Conservation (phyloP, 1,140 invertebrate species). For the Augochlora pura region DNA sequence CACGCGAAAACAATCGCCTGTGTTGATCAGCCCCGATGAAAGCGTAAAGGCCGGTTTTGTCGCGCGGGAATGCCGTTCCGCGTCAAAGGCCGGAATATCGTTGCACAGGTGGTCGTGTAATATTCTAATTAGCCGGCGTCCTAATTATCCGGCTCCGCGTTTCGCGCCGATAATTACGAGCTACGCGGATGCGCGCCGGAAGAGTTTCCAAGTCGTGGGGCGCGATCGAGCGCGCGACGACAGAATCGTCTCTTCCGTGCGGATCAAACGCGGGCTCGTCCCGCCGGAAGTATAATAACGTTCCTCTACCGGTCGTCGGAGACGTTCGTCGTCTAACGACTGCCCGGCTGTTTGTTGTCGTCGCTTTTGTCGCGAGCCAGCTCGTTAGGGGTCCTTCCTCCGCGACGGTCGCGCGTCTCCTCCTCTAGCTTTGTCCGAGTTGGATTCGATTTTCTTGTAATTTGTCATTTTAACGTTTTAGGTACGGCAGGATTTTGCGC, state of each 20-base stretch:
- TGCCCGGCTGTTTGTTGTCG: constrained; percentile 21
- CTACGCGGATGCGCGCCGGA: constrained; percentile 26
- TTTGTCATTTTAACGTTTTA: too few species aligned
- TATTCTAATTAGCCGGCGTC: constrained; percentile 67
- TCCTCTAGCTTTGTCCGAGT: neutral
- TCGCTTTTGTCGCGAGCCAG: constrained; percentile 17
- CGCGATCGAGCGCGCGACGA: constrained; percentile 49
- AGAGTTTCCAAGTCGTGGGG: constrained; percentile 47
- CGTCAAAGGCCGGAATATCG: constrained; percentile 49
- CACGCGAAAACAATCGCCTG: neutral
- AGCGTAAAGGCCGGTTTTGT: constrained; percentile 19
- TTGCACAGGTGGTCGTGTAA: constrained; percentile 57
- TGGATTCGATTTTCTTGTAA: neutral
- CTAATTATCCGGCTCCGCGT: constrained; percentile 64
- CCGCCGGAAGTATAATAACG: constrained; percentile 29
- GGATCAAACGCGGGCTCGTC: constrained; percentile 42
- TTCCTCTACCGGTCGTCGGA: neutral
- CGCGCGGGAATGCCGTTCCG: constrained; percentile 29
- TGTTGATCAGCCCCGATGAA: neutral
- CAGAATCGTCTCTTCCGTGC: constrained; percentile 14
- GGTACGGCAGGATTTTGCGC: too few species aligned
- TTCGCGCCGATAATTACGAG: constrained; percentile 63
- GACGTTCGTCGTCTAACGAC: constrained; percentile 23
- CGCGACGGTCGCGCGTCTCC: neutral
- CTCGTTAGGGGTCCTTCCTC: neutral